phyloP scores from a whole-genome alignment of 2,113 vertebrate genomes.

The Clarias magur region DNA sequence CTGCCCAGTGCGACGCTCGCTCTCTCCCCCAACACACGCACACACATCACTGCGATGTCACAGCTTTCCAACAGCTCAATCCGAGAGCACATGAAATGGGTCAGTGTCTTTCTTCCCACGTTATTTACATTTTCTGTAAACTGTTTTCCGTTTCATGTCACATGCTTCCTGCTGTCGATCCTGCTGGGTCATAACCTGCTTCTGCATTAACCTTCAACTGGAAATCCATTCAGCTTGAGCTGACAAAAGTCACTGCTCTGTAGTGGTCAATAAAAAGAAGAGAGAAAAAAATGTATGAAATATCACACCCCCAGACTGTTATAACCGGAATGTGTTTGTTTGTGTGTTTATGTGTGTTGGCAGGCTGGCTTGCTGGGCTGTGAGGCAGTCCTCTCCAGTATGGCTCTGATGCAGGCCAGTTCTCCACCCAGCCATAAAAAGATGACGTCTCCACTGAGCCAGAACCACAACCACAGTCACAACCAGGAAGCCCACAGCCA shows the following conservation, averaged over 20 bases:
- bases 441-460: conserved; percentile 70
- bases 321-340: conserved; percentile 1
- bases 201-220: background rate
- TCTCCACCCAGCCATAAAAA: conserved; percentile 76
- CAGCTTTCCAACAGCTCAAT: conserved; percentile 77
- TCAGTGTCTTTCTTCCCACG: conserved; percentile 67
- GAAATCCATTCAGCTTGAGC: background rate
- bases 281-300: background rate
- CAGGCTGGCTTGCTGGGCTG: conserved; percentile 79
- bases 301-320: background rate
- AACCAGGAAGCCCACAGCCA: conserved; percentile 63
- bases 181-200: conserved; percentile 19
- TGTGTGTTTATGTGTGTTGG: conserved; percentile 50
- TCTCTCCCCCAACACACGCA: conserved; percentile 64
- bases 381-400: conserved; percentile 78
- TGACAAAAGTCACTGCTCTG: background rate
- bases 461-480: conserved; percentile 65
- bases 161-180: conserved; percentile 12
- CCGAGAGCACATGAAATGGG: conserved; percentile 82
- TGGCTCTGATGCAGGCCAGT: conserved; percentile 81
- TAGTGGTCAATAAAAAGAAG: conserved; percentile 2
- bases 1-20: conserved; percentile 70
- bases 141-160: conserved; percentile 27
- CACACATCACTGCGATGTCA: conserved; percentile 75
- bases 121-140: conserved; percentile 46